phyloP scores from a whole-genome alignment of 2,888 invertebrate species.

The Buathra laborator region DNA sequence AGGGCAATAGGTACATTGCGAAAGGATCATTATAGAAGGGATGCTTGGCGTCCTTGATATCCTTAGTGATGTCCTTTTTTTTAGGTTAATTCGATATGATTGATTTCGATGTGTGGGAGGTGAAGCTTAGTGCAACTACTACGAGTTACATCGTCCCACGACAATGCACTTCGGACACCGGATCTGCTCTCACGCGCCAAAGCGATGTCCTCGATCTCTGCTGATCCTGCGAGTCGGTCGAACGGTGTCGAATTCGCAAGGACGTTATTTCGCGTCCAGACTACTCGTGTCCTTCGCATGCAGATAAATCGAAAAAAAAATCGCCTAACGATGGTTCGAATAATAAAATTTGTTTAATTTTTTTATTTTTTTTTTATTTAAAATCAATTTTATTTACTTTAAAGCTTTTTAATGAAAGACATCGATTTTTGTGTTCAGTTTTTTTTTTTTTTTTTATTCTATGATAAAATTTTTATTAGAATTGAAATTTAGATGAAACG shows the following conservation, averaged over 20 bases:
- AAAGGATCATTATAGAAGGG: conserved; percentile 41
- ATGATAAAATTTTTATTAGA: background rate
- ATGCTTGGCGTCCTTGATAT: conserved; percentile 33
- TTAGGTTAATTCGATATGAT: conserved; percentile 24
- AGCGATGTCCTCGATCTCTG: conserved; percentile 56
- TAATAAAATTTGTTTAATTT: background rate
- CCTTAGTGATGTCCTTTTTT: conserved; percentile 38
- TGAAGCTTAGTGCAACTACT: conserved; percentile 22
- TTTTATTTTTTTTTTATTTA: background rate
- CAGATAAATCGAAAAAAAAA: conserved; percentile 48
- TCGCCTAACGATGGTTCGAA: background rate
- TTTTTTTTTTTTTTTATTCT: background rate
- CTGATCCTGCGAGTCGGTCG: conserved; percentile 58
- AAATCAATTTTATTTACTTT: background rate
- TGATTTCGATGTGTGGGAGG: conserved; percentile 16
- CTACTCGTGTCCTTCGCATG: conserved; percentile 58
- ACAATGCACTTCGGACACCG: conserved; percentile 37
- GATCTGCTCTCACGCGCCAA: conserved; percentile 25
- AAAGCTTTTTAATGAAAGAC: background rate
- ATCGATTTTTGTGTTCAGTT: background rate
- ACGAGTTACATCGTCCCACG: conserved; percentile 32
- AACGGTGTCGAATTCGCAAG: conserved; percentile 61
- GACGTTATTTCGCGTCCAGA: conserved; percentile 61
- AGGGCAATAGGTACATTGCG: conserved; percentile 22
- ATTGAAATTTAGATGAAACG: background rate